A percentile compares a stretch with the other conserved stretches of the same genome.
Conservation (phyloP, 1,140 invertebrate species). For the Lasioglossum baleicum region DNA sequence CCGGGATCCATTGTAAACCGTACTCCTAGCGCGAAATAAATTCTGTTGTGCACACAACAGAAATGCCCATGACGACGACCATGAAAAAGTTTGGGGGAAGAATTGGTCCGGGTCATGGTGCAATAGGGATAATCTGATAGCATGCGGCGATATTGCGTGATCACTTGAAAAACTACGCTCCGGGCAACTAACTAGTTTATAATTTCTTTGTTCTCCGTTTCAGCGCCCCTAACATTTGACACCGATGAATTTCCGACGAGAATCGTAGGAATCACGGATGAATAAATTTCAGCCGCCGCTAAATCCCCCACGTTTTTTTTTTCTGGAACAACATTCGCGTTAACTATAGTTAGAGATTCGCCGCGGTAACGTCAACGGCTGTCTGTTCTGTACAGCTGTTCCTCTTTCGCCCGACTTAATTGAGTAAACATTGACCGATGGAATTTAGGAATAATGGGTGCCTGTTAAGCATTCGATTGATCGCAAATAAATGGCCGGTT, state of each 20-base stretch:
- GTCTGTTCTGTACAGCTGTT: neutral
- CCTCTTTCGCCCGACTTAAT: neutral
- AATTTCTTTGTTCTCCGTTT: constrained; percentile 47
- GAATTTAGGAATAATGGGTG: neutral
- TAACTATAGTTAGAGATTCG: neutral
- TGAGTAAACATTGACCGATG: neutral
- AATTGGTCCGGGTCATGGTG: constrained; percentile 31
- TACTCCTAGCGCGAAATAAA: constrained; percentile 61
- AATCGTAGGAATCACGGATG: constrained; percentile 18
- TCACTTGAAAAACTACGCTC: constrained; percentile 20
- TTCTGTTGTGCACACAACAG: constrained; percentile 64
- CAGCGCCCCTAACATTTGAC: neutral
- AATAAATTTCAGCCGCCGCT: neutral
- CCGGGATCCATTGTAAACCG: constrained; percentile 50
- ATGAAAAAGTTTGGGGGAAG: constrained; percentile 23
- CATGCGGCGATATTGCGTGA: constrained; percentile 37
- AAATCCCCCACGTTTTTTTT: neutral
- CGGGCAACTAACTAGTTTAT: constrained; percentile 57
- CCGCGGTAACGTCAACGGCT: neutral
- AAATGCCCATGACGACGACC: constrained; percentile 61
- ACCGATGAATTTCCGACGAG: constrained; percentile 1
- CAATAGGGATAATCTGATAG: constrained; percentile 39
- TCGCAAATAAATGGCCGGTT: neutral
- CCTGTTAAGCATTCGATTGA: neutral
- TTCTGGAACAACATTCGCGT: neutral